Evolutionary conservation across 2,113 vertebrate species (phyloP), one percentile per base, ranked within the genome.

Genomic region (Lophotis ruficrista): DNA sequence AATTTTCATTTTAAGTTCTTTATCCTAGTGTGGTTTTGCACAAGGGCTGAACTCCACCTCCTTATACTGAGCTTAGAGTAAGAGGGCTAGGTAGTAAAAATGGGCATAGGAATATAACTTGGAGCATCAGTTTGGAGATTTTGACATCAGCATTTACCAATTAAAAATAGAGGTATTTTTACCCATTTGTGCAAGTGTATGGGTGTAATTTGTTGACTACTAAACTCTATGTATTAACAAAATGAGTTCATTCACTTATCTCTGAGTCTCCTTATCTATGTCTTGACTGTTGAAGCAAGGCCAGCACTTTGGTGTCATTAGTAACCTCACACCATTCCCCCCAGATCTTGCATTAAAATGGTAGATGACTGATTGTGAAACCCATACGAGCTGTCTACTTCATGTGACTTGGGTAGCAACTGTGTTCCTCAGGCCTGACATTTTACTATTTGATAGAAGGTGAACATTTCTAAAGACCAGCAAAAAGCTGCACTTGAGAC

Each of bases 281-380:
- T 97, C 91, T 95, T 93, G 93, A 91, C 84, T 92, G 94, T 96
- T 89, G 97, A 97, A 97, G 97, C 97, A 97, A 97, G 97, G 97
- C 97, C 97, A 97, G 97, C 69, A 91, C 97, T 97, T 91, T 90
- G 94, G 96, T 97, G 97, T 96, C 90, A 37, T 85, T 72, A 48
- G 78, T 61, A 60, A 68, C 38, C 43, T 87, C 69, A 43, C 47
- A 61, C 16, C 60, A 41, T 9, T 65, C 68, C 38, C 35, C 38
- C 57, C 38, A 60, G 20, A 88, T 17, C 48, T 86, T 87, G 61
- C 25, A 41, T 50, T 90, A 53, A 90, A 91, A 83, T 2, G 2
- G 47, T 8, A 90, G 9, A 22, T 37, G 17, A 31, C 62, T 83
- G 31, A 15, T 76, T 91, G 72, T 87, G 78, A 79, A 89, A 68